Percentiles rank a stretch among this genome's conserved stretches.
phyloP scores from a whole-genome alignment of 2,113 vertebrate genomes.

The Apus apus region DNA sequence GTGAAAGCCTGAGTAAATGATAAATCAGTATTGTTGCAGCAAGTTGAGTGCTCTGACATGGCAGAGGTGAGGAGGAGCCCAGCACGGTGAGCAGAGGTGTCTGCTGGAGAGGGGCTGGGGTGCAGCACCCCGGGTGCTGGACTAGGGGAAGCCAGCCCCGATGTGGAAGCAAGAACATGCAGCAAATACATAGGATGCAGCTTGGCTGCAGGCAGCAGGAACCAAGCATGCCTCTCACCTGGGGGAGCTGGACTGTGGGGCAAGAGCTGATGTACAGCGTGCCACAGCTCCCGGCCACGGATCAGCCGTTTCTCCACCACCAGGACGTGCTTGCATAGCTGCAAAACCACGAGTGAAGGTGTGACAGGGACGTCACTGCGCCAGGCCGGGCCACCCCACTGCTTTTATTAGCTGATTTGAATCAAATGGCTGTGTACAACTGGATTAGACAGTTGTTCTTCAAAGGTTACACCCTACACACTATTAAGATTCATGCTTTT shows the following conservation, averaged over 20 bases:
- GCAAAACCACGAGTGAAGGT: rapidly evolving
- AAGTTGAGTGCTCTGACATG: rapidly evolving
- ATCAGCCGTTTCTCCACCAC: not conserved
- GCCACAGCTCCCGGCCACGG: rapidly evolving
- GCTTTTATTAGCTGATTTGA: not conserved
- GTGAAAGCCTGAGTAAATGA: not conserved
- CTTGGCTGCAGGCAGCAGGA: too few relatives aligned
- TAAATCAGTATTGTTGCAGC: not conserved
- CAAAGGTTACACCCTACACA: not conserved
- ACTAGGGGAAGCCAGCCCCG: rapidly evolving
- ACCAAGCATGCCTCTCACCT: not conserved
- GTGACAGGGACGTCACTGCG: not conserved
- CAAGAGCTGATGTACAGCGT: not conserved
- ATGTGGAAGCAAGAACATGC: rapidly evolving
- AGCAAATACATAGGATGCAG: rapidly evolving
- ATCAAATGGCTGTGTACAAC: not conserved
- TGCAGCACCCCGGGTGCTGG: not conserved
- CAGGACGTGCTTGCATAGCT: not conserved
- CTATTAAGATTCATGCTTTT: not conserved
- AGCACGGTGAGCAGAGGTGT: rapidly evolving
- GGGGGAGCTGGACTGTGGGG: not conserved
- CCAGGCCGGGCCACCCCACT: not conserved
- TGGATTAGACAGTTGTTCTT: not conserved
- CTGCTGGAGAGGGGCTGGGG: not conserved
- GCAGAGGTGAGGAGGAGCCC: not conserved